Evolutionary conservation across 2,113 vertebrate species (phyloP).

Genomic region (Nycticorax nycticorax): DNA sequence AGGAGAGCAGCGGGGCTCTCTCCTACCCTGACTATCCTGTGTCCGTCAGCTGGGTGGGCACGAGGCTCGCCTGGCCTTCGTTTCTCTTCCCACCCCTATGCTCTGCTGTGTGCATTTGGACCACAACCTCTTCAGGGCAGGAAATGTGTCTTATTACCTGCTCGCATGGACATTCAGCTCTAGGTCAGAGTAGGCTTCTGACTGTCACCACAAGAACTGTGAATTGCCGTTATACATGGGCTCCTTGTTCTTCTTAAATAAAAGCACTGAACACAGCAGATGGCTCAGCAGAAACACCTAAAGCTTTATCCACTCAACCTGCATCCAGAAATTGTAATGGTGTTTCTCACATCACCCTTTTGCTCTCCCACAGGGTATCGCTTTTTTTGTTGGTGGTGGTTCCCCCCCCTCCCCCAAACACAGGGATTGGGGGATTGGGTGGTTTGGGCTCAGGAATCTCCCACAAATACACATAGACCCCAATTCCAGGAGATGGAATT

Average conservation of each 20-base stretch:
- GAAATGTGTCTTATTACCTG: background rate
- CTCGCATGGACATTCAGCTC: accelerated
- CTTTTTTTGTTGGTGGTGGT: background rate
- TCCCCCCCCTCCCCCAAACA: background rate
- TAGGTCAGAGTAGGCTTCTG: background rate
- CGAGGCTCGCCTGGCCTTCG: background rate
- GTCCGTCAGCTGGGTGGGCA: background rate
- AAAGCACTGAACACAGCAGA: background rate
- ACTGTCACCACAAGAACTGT: background rate
- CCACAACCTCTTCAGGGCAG: background rate
- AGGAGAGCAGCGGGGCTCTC: background rate
- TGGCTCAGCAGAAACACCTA: background rate
- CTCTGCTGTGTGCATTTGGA: background rate
- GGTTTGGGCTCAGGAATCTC: background rate
- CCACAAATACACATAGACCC: background rate
- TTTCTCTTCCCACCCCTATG: background rate
- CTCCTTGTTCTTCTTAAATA: background rate
- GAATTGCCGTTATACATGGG: background rate
- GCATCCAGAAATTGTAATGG: background rate
- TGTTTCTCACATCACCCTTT: background rate
- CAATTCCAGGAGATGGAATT: background rate
- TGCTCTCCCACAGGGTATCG: background rate
- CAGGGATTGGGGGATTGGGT: background rate
- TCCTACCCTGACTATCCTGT: accelerated
- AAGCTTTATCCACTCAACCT: background rate